These are phyloP conservation scores for Eledona agricola DNA, from an alignment of 2,888 invertebrate species.

Conservation along the genomic window DNA sequence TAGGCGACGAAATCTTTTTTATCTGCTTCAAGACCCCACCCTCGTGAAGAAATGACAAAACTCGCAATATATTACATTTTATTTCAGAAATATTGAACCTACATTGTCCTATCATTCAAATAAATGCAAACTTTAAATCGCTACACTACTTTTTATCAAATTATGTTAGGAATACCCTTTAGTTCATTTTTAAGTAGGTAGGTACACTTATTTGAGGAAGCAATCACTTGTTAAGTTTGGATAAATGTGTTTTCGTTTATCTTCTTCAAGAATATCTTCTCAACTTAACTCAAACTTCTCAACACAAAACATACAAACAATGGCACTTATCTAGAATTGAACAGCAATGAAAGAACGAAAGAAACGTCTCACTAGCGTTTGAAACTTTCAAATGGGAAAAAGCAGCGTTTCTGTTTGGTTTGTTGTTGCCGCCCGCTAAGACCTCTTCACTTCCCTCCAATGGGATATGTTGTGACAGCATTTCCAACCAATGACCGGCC, in stretches of 20 bases:
- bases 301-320: conserved; percentile 27
- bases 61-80: conserved; percentile 46
- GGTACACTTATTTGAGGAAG: conserved; percentile 43
- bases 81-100: conserved; percentile 58
- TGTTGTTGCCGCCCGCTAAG: conserved; percentile 5
- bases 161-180: conserved; percentile 45
- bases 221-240: conserved; percentile 39
- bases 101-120: conserved; percentile 53
- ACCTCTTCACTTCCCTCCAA: conserved; percentile 9
- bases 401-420: too few species aligned
- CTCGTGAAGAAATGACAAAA: not conserved
- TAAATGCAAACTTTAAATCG: conserved; percentile 50
- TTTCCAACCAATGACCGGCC: conserved; percentile 18
- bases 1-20: too few species aligned
- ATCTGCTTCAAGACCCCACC: too few species aligned
- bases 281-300: conserved; percentile 20
- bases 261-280: conserved; percentile 13
- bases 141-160: conserved; percentile 46
- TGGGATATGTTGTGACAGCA: conserved; percentile 23
- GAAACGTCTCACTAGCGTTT: conserved; percentile 30
- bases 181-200: conserved; percentile 39
- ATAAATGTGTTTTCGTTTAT: conserved; percentile 28
- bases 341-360: conserved; percentile 25
- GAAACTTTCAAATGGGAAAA: too few species aligned
- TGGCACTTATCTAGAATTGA: conserved; percentile 35